Evolutionary conservation across 2,113 vertebrate genomes (phyloP), one percentile per base, ranked within the genome.

Genomic region (Sigmodon hispidus): DNA sequence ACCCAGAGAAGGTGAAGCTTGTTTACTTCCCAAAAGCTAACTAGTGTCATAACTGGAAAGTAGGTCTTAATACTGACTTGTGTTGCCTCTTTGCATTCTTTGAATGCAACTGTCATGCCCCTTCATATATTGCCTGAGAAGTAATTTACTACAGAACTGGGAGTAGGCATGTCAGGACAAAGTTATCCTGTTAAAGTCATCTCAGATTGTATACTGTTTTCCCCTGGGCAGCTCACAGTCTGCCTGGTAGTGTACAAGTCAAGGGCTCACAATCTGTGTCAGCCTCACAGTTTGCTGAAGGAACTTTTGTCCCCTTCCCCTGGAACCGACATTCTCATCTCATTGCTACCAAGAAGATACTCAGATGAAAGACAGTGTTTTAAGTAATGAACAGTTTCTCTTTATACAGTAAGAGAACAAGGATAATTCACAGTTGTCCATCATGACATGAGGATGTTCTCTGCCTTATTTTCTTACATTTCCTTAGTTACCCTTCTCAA

Each of bases 111-210:
- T 3, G 48, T 0, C 61, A 4, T 24, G 5, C 52, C 67, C 59
- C 24, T 22, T 3, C 65, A 24, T 92, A 63, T 91, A 19, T 84
- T 97, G 45, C 16, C 26, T 93, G 4, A 95, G 52, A 63, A 96
- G 34, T 92, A 69, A 72, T 85, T 45, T 52, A 69, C 76, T 77
- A 17, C 36, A 52, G 21, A 36, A 75, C 67, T 91, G 45, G 79
- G 13, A 90, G 16, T 86, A 80, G 50, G 40, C 3, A 77, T 36
- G 19, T 9, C 59, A 77, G 36, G 55, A 29, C 12, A 92, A 1
- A 76, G 24, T 86, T 16, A 61, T 72, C 48, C 86, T 48, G 86
- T 43, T 89, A 43, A 73, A 59, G 26, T 91, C 24, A 57, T 88
- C 50, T 90, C 34, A 40, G 36, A 45, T 40, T 72, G 29, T 63